Evolutionary conservation across 2,113 vertebrate species (phyloP).

Genomic region (Tringa solitaria): DNA sequence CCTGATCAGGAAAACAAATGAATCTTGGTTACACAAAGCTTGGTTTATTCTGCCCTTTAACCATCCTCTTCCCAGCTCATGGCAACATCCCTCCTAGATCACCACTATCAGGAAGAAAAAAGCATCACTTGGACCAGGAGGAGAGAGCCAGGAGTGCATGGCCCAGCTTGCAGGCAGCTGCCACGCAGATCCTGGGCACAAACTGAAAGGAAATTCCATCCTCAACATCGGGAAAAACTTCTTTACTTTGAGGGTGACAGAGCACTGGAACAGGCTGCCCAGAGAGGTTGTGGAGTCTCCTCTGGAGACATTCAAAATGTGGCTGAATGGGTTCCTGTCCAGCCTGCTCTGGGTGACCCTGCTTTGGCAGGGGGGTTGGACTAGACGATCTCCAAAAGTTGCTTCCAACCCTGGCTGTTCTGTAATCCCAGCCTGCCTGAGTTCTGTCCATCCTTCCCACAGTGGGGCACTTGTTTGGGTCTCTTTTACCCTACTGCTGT

Average conservation of each 20-base stretch:
- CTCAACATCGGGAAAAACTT: not conserved
- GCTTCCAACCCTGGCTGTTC: not conserved
- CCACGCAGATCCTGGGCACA: not conserved
- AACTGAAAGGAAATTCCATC: not conserved
- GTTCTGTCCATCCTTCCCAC: not conserved
- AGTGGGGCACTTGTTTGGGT: accelerated
- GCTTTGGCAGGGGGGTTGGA: not conserved
- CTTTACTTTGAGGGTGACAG: not conserved
- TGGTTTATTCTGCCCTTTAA: not conserved
- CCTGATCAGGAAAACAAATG: not conserved
- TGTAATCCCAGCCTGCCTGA: not conserved
- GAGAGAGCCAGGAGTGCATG: accelerated
- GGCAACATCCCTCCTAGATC: not conserved
- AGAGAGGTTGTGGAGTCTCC: not conserved
- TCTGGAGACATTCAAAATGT: not conserved
- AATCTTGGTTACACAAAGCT: not conserved
- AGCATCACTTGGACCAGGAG: not conserved
- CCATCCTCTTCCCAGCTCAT: not conserved
- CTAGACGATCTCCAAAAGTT: not conserved
- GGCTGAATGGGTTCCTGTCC: not conserved
- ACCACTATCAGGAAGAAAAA: not conserved
- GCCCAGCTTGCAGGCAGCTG: not conserved
- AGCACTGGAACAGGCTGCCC: not conserved
- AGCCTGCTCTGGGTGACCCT: not conserved
- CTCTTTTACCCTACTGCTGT: not conserved